These are phyloP conservation scores for Microplitis deprimator DNA, from an alignment of 2,888 invertebrate species.

Conservation along the genomic window DNA sequence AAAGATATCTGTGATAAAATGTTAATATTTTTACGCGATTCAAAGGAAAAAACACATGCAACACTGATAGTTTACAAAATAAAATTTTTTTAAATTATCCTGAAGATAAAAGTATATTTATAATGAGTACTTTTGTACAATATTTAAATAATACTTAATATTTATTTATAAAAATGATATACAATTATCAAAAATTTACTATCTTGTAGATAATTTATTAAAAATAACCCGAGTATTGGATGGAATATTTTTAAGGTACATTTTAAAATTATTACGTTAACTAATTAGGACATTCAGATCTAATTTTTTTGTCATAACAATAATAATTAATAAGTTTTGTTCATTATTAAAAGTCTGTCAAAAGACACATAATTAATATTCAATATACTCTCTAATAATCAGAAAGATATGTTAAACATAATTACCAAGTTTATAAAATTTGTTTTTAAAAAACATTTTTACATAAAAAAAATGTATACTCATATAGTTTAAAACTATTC, in stretches of 20 bases:
- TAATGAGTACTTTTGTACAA: neutral
- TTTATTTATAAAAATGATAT: neutral
- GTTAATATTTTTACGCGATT: no score
- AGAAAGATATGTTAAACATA: neutral
- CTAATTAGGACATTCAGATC: neutral
- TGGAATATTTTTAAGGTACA: conserved; percentile 10
- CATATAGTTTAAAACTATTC: no score
- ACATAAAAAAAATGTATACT: no score
- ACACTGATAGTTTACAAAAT: no score
- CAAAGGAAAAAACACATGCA: no score
- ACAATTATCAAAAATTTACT: neutral
- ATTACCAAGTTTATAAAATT: neutral
- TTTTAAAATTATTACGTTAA: conserved; percentile 5
- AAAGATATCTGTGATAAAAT: no score
- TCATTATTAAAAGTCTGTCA: neutral
- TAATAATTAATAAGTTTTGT: neutral
- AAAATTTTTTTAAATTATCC: no score
- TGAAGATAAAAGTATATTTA: conserved; percentile 1
- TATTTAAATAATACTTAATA: neutral
- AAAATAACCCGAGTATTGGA: conserved; percentile 9
- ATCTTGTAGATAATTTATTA: neutral
- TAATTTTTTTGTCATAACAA: neutral
- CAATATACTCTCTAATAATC: neutral
- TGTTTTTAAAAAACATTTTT: no score
- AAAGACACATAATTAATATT: neutral